Evolutionary conservation across 2,797 vertebrate genomes (phyloP).

Genomic region (Galagoides demidoff): DNA sequence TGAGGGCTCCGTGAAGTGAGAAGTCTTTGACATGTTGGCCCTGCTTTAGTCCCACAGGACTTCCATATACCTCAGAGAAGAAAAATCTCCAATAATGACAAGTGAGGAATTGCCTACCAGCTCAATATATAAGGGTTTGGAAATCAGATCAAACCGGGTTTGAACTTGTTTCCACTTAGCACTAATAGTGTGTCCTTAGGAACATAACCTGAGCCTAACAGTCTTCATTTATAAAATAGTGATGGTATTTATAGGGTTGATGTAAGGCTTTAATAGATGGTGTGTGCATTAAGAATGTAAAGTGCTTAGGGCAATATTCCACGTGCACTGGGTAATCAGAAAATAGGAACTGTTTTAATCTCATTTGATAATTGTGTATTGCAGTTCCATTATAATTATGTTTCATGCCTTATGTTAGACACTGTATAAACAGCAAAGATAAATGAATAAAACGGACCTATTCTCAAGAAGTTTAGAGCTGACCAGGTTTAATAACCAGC

Average conservation of each 20-base stretch:
- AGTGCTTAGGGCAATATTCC: neutral
- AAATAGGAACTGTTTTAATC: neutral
- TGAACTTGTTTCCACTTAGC: neutral
- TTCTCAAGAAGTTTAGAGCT: neutral
- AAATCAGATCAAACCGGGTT: neutral
- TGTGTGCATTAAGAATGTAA: neutral
- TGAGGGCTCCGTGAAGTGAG: neutral
- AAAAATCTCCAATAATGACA: neutral
- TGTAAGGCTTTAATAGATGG: neutral
- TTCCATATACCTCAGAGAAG: neutral
- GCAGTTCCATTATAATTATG: neutral
- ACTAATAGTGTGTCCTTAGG: neutral
- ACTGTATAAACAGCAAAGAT: neutral
- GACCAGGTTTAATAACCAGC: neutral
- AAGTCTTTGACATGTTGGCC: neutral
- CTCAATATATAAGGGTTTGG: neutral
- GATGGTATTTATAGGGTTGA: neutral
- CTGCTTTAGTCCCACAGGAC: neutral
- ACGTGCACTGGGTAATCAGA: neutral
- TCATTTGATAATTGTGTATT: constrained; percentile 31
- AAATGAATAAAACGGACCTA: neutral
- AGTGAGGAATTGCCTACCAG: neutral
- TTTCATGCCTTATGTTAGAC: neutral
- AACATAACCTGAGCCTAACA: neutral
- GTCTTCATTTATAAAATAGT: neutral